Conservation (phyloP, 2,888 invertebrate species). For the Nomada fabriciana region DNA sequence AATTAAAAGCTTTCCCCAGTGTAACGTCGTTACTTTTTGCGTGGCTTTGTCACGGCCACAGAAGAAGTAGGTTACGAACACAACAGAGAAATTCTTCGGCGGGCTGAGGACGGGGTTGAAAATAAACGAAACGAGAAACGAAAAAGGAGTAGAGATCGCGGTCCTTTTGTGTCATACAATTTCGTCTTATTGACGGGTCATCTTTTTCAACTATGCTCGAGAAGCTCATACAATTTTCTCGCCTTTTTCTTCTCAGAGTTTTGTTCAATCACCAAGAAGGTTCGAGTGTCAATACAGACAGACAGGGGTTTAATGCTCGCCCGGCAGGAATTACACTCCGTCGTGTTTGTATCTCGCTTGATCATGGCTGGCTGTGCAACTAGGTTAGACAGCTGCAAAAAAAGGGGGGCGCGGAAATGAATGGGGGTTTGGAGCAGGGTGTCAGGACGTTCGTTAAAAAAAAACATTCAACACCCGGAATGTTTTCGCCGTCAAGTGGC, state of each 20-base stretch:
- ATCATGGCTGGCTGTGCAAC: conserved; percentile 28
- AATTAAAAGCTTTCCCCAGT: conserved; percentile 1
- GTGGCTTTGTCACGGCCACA: conserved; percentile 13
- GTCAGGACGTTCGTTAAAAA: conserved; percentile 3
- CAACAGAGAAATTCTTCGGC: not conserved
- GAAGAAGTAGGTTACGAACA: conserved; percentile 19
- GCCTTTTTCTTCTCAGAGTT: not conserved
- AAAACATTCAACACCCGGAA: not conserved
- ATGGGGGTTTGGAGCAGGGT: not conserved
- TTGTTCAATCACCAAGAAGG: not conserved
- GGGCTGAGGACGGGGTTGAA: conserved; percentile 8
- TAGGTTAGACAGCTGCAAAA: conserved; percentile 14
- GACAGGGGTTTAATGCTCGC: not conserved
- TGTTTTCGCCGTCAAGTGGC: conserved; percentile 16
- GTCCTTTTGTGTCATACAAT: not conserved
- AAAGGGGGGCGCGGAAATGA: conserved; percentile 8
- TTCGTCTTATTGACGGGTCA: not conserved
- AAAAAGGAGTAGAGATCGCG: not conserved
- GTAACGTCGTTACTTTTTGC: conserved; percentile 2
- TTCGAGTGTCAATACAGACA: not conserved
- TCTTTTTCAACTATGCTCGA: not conserved
- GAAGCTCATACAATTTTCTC: not conserved
- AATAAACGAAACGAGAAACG: not conserved
- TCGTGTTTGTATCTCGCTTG: conserved; percentile 16
- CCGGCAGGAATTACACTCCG: not conserved